Conservation (phyloP, 1,140 invertebrate species). For the Lysiphlebus fabarum region DNA sequence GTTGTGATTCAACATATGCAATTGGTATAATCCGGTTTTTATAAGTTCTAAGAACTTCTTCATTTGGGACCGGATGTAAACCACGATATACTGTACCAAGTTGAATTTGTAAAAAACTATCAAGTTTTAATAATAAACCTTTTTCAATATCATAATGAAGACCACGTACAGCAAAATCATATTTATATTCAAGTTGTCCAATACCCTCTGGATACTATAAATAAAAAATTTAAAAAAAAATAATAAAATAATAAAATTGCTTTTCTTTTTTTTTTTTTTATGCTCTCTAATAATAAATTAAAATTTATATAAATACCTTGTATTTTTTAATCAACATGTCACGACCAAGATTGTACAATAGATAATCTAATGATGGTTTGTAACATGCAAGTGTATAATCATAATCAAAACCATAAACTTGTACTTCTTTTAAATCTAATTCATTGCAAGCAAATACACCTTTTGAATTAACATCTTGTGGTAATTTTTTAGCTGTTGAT, state of each 20-base stretch:
- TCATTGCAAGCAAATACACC: constrained; percentile 98
- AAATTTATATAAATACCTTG: constrained; percentile 62
- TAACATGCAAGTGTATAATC: constrained; percentile 98
- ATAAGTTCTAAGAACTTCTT: constrained; percentile 84
- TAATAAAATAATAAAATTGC: constrained; percentile 1
- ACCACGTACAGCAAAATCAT: constrained; percentile 87
- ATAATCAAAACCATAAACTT: constrained; percentile 98
- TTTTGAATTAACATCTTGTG: constrained; percentile 77
- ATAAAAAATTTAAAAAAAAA: constrained; percentile 1
- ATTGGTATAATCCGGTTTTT: constrained; percentile 82
- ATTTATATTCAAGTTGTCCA: constrained; percentile 75
- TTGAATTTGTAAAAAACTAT: constrained; percentile 95
- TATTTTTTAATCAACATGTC: constrained; percentile 83
- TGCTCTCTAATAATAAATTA: not conserved
- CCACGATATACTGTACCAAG: constrained; percentile 92
- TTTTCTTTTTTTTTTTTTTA: not conserved
- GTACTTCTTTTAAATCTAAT: constrained; percentile 83
- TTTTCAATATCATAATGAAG: constrained; percentile 96
- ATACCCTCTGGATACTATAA: constrained; percentile 93
- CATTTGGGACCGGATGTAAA: constrained; percentile 72
- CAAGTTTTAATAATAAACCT: constrained; percentile 90
- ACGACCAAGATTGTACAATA: constrained; percentile 89
- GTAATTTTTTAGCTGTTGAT: constrained; percentile 76
- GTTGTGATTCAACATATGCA: constrained; percentile 71
- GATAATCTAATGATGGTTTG: constrained; percentile 81